phyloP scores from a whole-genome alignment of 64 coral and sea anemone species.

The Trachythela sp. region DNA sequence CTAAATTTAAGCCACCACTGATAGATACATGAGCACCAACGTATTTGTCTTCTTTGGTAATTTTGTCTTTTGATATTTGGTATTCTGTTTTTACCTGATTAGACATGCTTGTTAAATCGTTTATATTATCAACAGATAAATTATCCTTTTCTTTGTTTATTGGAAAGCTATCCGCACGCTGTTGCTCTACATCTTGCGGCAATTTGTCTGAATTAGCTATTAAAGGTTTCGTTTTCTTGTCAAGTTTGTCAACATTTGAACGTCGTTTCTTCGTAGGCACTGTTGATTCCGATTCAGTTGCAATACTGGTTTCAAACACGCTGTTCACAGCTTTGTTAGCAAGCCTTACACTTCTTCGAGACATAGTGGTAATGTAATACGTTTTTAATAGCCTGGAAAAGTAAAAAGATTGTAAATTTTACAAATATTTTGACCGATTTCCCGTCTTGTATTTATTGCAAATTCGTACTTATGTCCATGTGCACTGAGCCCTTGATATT shows the following conservation, averaged over 20 bases:
- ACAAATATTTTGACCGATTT: too few relatives aligned
- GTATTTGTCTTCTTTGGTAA: conserved; percentile 40
- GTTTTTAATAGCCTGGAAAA: too few relatives aligned
- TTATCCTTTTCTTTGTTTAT: background rate
- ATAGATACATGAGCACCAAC: conserved; percentile 95
- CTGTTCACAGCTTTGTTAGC: background rate
- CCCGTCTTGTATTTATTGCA: too few relatives aligned
- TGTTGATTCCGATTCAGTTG: background rate
- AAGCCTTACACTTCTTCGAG: background rate
- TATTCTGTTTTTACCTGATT: background rate
- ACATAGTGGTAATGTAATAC: background rate
- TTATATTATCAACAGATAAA: background rate
- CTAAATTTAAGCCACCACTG: conserved; percentile 69
- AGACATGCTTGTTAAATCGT: background rate
- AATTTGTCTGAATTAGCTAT: too few relatives aligned
- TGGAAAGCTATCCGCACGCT: background rate
- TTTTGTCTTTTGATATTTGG: background rate
- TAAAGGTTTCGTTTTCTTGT: background rate
- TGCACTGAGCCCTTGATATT: too few relatives aligned
- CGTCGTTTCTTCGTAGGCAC: background rate
- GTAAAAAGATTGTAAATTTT: too few relatives aligned
- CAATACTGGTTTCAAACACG: background rate
- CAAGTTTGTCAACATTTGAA: background rate
- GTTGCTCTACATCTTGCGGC: background rate
- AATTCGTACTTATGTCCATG: too few relatives aligned